Percentiles rank a stretch among this genome's conserved stretches.
Conservation (phyloP, 2,888 invertebrate genomes). For the Meiosimyza platycephala region DNA sequence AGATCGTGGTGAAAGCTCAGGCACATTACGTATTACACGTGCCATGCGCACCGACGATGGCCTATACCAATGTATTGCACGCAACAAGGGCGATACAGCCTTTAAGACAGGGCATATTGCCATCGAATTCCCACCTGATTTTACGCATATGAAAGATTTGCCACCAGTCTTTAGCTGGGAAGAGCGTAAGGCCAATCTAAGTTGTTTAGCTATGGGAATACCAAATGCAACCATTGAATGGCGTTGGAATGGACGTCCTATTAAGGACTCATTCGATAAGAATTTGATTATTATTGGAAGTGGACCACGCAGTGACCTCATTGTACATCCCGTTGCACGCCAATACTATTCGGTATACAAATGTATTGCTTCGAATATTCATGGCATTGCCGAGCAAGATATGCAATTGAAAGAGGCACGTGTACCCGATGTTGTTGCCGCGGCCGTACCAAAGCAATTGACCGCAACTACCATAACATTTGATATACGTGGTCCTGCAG, state of each 20-base stretch:
- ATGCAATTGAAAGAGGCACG: slow-evolving; percentile 81
- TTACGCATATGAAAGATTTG: slow-evolving; percentile 76
- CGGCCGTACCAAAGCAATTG: slow-evolving; percentile 76
- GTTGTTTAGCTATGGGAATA: slow-evolving; percentile 87
- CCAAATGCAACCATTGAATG: slow-evolving; percentile 94
- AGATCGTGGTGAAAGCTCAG: slow-evolving; percentile 73
- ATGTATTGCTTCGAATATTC: slow-evolving; percentile 82
- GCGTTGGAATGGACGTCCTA: slow-evolving; percentile 73
- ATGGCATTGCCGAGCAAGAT: slow-evolving; percentile 76
- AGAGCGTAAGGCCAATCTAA: slow-evolving; percentile 82
- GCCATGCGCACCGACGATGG: slow-evolving; percentile 83
- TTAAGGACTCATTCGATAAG: slow-evolving; percentile 69
- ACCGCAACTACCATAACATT: slow-evolving; percentile 90
- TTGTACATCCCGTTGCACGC: slow-evolving; percentile 75
- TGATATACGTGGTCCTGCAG: slow-evolving; percentile 79
- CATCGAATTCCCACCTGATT: slow-evolving; percentile 85
- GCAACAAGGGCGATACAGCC: slow-evolving; percentile 81
- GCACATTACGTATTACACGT: slow-evolving; percentile 76
- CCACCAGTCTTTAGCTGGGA: slow-evolving; percentile 89
- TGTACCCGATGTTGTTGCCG: slow-evolving; percentile 74
- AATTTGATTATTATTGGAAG: slow-evolving; percentile 74
- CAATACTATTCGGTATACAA: slow-evolving; percentile 80
- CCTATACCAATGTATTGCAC: slow-evolving; percentile 87
- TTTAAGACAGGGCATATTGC: slow-evolving; percentile 84
- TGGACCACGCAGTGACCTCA: slow-evolving; percentile 79